Evolutionary conservation across 92 coral and sea anemone species (phyloP), one percentile per base, ranked within the genome.

Genomic region (Metridium senile): DNA sequence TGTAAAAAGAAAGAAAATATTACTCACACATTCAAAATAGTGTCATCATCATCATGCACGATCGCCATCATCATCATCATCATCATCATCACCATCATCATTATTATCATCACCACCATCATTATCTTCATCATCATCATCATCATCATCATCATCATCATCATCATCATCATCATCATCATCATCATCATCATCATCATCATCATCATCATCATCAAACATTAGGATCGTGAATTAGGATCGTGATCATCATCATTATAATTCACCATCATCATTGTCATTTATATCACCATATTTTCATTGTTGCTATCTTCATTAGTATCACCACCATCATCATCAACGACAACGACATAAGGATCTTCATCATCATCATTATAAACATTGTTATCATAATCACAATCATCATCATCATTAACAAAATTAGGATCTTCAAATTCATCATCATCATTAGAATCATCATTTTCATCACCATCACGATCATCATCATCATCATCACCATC

Each of bases 71-170:
- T 13, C 49, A 39, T 39, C 13, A 13, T 39, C 49, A 39, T 39
- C 49, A 39, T 39, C 49, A 39, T 39, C 49, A 47, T 26, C n/a
- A n/a, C n/a, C n/a, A n/a, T 39, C 49, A 39, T 39, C 49, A 39
- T 13, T 13, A 39, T 39, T 39, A 13, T 39, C 49, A 39, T 39
- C 49, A 39, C 13, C 49, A 39, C 13, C 49, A 47, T 26, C 17
- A 31, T 16, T 28, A 57, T 21, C 62, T 81, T 89, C 99, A 89
- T 92, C 54, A 34, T 95, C 99, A 68, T 95, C 99, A 18, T 86
- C 93, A 84, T 95, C 98, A 47, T 90, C 98, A n/a, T 39, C 49
- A 39, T 39, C 49, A 39, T 13, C 49, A 39, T 39, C 13, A 13
- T 39, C 49, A 39, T 39, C 49, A 39, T 39, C 49, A 39, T 39